Base-by-base conservation (phyloP, 2,888 invertebrate species). In the Rhopalosiphum nymphaeae region DNA sequence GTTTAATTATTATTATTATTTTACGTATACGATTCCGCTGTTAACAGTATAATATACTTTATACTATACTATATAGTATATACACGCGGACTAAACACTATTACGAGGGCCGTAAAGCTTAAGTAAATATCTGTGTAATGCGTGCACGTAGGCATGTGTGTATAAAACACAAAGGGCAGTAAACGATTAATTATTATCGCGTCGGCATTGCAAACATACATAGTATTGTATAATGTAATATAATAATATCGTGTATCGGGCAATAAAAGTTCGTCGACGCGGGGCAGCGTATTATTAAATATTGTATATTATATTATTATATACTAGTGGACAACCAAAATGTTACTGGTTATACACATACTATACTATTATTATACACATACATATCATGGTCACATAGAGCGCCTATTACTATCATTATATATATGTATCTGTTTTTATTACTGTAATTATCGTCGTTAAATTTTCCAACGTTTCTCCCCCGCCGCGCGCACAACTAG, bases 171-270 rank as follows among this genome's bases (percentile, higher is more conserved):
- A 87, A 92, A 67, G 87, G 67, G 42, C 49, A 67, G 87, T 67
- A 49, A 92, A 92, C 87, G 87, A 92, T 92, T 88, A 92, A 92
- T 92, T 92, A 92, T 92, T 67, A 88, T 88, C 42, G 87, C 49
- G 67, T 87, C 46, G 86, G 86, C 61, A 61, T 87, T 92, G 85
- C 36, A 21, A 36, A 67, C 36, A 36, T 56, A 56, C 26, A 57
- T 46, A 67, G n/a, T 67, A 78, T 42, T 29, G 29, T 89, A 89
- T 78, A 78, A 36, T n/a, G 44, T n/a, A 46, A 86, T n/a, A 42
- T 89, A 57, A 57, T 56, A 56, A 56, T 42, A 42, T 57, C 42
- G 42, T 57, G 44, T 91, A 56, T 57, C 56, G n/a, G 57, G 85
- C 92, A 92, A 92, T 92, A 92, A 92, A 92, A 92, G 67, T 61